Evolutionary conservation across 2,797 vertebrate species (phyloP).

Genomic region (Gorsachius magnificus): DNA sequence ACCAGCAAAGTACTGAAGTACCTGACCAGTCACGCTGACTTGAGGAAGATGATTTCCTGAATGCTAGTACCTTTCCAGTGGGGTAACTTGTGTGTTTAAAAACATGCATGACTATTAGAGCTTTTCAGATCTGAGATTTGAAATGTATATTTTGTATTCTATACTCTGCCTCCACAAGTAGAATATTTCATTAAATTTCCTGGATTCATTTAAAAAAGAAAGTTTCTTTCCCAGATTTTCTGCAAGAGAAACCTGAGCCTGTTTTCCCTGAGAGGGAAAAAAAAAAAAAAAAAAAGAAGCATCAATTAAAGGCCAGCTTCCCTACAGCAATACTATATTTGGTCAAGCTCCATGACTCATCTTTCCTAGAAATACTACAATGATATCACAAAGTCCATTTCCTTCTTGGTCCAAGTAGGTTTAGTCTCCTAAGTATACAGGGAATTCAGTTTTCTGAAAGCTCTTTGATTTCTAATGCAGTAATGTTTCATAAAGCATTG

Average conservation of each 20-base stretch:
- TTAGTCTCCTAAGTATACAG: conserved; percentile 10
- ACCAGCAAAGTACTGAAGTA: neutral
- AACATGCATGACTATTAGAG: neutral
- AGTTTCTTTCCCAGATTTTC: conserved; percentile 27
- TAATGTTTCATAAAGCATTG: conserved; percentile 3
- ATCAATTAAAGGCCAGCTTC: conserved; percentile 21
- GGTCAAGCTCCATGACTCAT: conserved; percentile 68
- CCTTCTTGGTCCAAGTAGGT: conserved; percentile 36
- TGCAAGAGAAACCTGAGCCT: conserved; percentile 36
- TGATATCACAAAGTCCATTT: conserved; percentile 65
- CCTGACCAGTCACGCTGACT: neutral
- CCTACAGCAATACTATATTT: conserved; percentile 44
- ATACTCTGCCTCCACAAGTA: neutral
- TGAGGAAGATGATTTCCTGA: neutral
- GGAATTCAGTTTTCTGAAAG: conserved; percentile 29
- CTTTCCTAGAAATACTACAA: conserved; percentile 75
- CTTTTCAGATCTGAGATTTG: neutral
- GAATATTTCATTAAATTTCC: conserved; percentile 17
- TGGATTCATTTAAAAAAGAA: neutral
- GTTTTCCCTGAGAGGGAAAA: neutral
- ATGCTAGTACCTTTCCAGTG: neutral
- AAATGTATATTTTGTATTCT: neutral
- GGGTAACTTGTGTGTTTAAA: neutral
- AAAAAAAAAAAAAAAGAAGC: neutral
- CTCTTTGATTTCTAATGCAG: conserved; percentile 15